Evolutionary conservation across 2,113 vertebrate species (phyloP).

Genomic region (Melanostigma gelatinosum): DNA sequence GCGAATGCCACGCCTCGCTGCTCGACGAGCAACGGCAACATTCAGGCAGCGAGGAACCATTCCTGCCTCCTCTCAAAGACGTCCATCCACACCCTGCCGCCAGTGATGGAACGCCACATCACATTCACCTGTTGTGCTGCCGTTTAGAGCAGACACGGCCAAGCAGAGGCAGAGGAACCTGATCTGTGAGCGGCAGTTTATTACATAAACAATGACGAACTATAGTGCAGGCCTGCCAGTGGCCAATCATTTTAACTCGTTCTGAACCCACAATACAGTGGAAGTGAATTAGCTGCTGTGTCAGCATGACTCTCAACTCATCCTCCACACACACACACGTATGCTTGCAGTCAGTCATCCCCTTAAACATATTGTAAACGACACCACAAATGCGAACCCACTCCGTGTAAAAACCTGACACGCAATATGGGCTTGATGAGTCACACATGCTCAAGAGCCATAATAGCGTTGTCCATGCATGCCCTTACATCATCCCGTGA

Average conservation of each 20-base stretch:
- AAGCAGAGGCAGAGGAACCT: slow-evolving; percentile 11
- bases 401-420: not conserved
- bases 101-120: not conserved
- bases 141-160: not conserved
- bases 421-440: slow-evolving; percentile 28
- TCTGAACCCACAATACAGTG: not conserved
- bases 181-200: not conserved
- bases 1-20: slow-evolving; percentile 55
- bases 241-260: slow-evolving; percentile 14
- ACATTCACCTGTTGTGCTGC: slow-evolving; percentile 36
- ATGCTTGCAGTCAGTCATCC: not conserved
- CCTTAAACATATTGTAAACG: slow-evolving; percentile 14
- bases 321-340: too few relatives aligned
- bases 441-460: slow-evolving; percentile 12
- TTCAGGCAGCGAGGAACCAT: slow-evolving; percentile 23
- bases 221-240: not conserved
- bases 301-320: slow-evolving; percentile 1
- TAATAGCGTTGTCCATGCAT: slow-evolving; percentile 10
- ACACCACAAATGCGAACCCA: slow-evolving; percentile 2
- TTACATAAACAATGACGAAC: slow-evolving; percentile 11
- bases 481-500: slow-evolving; percentile 43
- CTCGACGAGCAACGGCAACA: slow-evolving; percentile 28
- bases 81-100: not conserved
- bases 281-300: slow-evolving; percentile 30
- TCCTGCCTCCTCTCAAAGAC: not conserved